phyloP scores from a whole-genome alignment of 2,797 vertebrate genomes.

The Petrocephalus schoutedeni region DNA sequence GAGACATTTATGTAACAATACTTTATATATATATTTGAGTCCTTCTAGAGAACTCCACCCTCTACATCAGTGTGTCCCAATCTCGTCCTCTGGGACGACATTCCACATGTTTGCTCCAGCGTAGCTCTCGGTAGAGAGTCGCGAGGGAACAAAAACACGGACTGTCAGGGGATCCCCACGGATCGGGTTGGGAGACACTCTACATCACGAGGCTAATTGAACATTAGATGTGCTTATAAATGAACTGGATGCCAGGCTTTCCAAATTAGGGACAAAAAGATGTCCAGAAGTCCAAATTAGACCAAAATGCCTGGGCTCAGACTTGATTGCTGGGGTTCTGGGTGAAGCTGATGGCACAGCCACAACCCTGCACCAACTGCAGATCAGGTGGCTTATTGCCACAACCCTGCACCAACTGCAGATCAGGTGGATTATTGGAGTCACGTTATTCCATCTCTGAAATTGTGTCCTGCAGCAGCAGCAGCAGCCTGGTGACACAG shows the following conservation, averaged over 20 bases:
- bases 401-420: background rate
- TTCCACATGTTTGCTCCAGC: background rate
- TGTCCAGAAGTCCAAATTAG: background rate
- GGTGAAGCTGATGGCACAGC: background rate
- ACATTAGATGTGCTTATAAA: conserved; percentile 2
- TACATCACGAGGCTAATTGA: background rate
- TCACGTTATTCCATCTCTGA: background rate
- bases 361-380: background rate
- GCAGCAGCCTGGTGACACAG: background rate
- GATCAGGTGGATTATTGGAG: background rate
- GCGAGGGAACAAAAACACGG: background rate
- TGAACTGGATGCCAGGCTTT: background rate
- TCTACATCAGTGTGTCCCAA: background rate
- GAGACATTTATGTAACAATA: background rate
- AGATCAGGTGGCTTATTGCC: background rate
- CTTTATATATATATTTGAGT: background rate
- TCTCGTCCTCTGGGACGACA: background rate
- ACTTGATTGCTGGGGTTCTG: background rate
- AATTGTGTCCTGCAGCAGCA: background rate
- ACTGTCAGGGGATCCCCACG: background rate
- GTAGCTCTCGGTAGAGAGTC: background rate
- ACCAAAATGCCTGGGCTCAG: background rate
- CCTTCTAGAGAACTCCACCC: background rate
- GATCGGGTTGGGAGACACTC: background rate
- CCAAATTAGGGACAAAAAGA: background rate